Evolutionary conservation across 2,113 vertebrate species (phyloP).

Genomic region (Callipepla squamata): DNA sequence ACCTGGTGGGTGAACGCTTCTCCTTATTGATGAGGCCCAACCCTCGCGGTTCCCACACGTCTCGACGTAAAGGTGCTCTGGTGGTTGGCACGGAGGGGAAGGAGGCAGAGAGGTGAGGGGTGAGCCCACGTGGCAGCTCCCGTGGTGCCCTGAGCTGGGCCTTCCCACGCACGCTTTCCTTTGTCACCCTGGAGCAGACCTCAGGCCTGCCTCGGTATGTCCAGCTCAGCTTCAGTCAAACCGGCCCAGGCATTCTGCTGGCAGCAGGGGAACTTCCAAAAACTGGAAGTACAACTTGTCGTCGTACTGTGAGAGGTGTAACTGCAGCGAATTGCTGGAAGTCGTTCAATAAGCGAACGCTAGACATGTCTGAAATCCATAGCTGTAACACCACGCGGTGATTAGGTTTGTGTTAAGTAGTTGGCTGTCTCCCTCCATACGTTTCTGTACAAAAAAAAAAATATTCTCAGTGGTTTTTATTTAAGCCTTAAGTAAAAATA

Average conservation of each 20-base stretch:
- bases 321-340: not conserved
- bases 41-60: rapidly evolving
- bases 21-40: not conserved
- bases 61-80: not conserved
- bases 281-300: not conserved
- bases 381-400: not conserved
- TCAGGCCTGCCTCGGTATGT: not conserved
- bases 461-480: not conserved
- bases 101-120: not conserved
- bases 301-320: not conserved
- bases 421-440: not conserved
- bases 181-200: not conserved
- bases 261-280: not conserved
- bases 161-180: not conserved
- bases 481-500: not conserved
- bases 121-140: not conserved
- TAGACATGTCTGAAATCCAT: not conserved
- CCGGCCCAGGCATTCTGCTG: not conserved
- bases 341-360: not conserved
- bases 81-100: not conserved
- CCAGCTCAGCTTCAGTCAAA: not conserved
- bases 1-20: not conserved
- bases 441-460: not conserved
- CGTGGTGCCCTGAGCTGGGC: not conserved
- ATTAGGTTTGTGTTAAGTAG: not conserved